These are phyloP conservation scores for Triops cancriformis DNA, from an alignment of 1,140 invertebrate genomes.

Conservation along the genomic window DNA sequence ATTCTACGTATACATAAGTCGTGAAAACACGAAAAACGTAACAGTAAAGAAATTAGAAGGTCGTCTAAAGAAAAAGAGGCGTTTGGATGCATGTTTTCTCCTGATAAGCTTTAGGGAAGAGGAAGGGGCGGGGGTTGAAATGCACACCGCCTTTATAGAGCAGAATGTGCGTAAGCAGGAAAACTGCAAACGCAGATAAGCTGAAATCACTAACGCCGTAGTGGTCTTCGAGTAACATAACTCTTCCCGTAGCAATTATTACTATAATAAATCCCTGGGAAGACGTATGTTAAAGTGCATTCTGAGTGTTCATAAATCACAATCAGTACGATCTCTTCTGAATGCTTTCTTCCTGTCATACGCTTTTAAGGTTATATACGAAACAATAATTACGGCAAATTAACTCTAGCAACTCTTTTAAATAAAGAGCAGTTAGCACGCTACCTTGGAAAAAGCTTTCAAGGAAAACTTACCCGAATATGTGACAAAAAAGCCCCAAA, in stretches of 20 bases:
- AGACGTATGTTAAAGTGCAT: background rate
- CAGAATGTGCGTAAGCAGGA: background rate
- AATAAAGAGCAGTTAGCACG: no score
- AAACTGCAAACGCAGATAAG: conserved; percentile 6
- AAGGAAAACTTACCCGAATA: background rate
- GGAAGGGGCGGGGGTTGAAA: background rate
- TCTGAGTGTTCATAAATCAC: background rate
- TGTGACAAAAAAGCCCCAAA: background rate
- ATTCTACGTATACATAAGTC: no score
- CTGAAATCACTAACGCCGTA: background rate
- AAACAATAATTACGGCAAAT: no score
- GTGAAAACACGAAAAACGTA: no score
- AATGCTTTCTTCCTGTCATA: background rate
- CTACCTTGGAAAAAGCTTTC: no score
- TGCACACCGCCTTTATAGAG: background rate
- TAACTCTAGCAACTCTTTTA: no score
- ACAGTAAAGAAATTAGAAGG: no score
- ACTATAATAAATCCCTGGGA: background rate
- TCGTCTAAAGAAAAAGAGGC: background rate
- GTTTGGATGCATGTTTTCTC: background rate
- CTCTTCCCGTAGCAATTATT: background rate
- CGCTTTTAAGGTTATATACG: no score
- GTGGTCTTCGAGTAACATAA: background rate
- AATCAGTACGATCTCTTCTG: background rate
- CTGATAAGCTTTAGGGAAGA: background rate